Conservation (phyloP, 1,140 invertebrate species). For the Diachasmimorpha longicaudata region DNA sequence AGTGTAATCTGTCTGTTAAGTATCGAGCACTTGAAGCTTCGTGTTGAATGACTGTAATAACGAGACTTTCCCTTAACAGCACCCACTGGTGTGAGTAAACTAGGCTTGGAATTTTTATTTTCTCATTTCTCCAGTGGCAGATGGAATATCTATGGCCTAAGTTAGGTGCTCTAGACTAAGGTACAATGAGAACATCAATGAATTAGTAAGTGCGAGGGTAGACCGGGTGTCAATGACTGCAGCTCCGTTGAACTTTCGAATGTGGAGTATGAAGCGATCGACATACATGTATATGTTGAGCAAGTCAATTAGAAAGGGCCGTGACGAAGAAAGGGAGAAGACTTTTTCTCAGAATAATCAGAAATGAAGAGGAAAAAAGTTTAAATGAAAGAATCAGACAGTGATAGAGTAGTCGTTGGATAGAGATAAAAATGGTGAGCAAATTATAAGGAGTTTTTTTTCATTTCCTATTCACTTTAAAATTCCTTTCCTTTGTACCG, state of each 20-base stretch:
- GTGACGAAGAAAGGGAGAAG: background rate
- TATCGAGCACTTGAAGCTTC: constrained; percentile 4
- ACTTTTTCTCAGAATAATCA: background rate
- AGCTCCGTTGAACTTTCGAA: background rate
- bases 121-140: background rate
- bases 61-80: background rate
- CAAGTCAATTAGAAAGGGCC: background rate
- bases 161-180: background rate
- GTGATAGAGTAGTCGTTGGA: background rate
- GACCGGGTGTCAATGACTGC: background rate
- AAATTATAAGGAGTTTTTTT: background rate
- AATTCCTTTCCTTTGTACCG: background rate
- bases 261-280: background rate
- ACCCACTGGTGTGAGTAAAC: background rate
- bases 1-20: constrained; percentile 1
- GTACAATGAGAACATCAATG: background rate
- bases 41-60: constrained; percentile 1
- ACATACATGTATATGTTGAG: background rate
- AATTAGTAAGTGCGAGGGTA: background rate
- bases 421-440: background rate
- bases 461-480: background rate
- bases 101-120: background rate
- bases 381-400: background rate
- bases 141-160: background rate
- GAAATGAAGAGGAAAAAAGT: background rate